Conservation (phyloP, 2,113 vertebrate species). For the Carettochelys insculpta region DNA sequence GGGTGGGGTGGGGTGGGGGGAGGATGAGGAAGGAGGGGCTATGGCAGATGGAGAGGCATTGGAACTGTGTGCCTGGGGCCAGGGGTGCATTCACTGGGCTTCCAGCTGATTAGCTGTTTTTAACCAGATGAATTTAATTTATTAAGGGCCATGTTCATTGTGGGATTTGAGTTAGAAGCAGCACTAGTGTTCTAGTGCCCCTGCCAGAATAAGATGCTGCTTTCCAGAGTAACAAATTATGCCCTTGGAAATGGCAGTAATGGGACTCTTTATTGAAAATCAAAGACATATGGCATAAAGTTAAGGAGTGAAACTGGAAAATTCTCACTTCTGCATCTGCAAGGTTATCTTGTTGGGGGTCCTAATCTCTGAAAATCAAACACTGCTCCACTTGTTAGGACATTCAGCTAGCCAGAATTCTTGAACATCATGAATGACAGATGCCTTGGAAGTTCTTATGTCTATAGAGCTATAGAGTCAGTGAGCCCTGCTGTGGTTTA, state of each 20-base stretch:
- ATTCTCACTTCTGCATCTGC: background rate
- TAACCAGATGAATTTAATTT: background rate
- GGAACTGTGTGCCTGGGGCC: background rate
- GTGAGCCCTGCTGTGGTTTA: background rate
- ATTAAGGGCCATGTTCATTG: background rate
- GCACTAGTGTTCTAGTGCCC: background rate
- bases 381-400: background rate
- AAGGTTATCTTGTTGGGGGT: background rate
- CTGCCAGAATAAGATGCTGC: background rate
- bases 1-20: no score
- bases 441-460: background rate
- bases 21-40: background rate
- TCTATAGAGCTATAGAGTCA: background rate
- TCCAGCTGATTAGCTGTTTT: background rate
- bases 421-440: background rate
- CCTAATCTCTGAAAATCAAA: background rate
- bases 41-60: background rate
- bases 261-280: background rate
- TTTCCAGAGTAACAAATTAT: background rate
- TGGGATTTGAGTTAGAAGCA: background rate
- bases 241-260: background rate
- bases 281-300: background rate
- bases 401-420: background rate
- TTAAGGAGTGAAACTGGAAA: background rate
- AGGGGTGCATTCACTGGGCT: background rate